These are phyloP conservation scores for Euproctis similis DNA, from an alignment of 2,888 invertebrate genomes.

Conservation along the genomic window DNA sequence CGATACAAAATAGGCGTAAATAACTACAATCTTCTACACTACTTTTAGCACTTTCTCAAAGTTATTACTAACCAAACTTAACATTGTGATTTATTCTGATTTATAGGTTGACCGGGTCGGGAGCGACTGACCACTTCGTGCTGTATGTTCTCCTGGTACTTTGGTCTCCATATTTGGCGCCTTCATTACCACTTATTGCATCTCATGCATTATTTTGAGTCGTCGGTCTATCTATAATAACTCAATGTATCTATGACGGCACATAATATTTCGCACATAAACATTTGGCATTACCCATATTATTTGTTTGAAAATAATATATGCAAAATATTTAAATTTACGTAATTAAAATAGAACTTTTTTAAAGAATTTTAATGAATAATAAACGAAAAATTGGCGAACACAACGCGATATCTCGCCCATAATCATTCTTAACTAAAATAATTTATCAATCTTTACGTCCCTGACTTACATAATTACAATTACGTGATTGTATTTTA, in stretches of 20 bases:
- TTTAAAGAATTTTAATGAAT: slow-evolving; percentile 1
- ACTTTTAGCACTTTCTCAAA: too few relatives aligned
- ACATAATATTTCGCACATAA: too few relatives aligned
- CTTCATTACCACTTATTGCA: slow-evolving; percentile 30
- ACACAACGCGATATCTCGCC: slow-evolving; percentile 2
- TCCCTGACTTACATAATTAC: slow-evolving; percentile 1
- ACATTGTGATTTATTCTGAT: too few relatives aligned
- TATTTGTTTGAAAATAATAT: too few relatives aligned
- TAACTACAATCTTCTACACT: too few relatives aligned
- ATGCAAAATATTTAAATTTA: too few relatives aligned
- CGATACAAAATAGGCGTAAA: too few relatives aligned
- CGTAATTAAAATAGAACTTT: slow-evolving; percentile 1
- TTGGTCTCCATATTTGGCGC: slow-evolving; percentile 63
- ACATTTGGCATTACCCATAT: too few relatives aligned
- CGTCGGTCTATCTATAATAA: too few relatives aligned
- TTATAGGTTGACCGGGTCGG: slow-evolving; percentile 5
- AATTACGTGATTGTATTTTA: slow-evolving; percentile 3
- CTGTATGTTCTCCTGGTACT: slow-evolving; percentile 52
- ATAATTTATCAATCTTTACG: slow-evolving; percentile 1
- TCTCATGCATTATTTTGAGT: too few relatives aligned
- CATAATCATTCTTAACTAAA: slow-evolving; percentile 3
- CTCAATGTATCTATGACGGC: too few relatives aligned
- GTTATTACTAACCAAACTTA: too few relatives aligned
- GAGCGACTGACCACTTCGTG: slow-evolving; percentile 24
- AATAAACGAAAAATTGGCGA: slow-evolving; percentile 7